These are phyloP conservation scores for Callipepla squamata DNA, from an alignment of 2,113 vertebrate genomes.

Conservation along the genomic window DNA sequence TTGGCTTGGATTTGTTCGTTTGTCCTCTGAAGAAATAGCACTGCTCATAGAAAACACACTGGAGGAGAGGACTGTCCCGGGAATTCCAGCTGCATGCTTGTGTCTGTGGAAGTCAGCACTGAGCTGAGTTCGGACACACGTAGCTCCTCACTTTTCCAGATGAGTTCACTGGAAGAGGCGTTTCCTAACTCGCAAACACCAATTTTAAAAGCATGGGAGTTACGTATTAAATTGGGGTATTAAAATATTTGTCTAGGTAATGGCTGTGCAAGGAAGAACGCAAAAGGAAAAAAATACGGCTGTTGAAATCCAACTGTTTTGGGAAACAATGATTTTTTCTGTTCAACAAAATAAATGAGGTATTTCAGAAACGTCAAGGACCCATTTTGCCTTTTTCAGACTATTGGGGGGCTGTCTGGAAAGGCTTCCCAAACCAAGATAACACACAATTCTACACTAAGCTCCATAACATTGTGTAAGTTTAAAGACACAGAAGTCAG, in stretches of 20 bases:
- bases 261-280: constrained; percentile 1
- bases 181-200: neutral
- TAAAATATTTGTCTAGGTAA: constrained; percentile 38
- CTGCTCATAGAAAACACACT: neutral
- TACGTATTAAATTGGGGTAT: neutral
- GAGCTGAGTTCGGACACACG: neutral
- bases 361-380: neutral
- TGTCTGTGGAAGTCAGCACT: neutral
- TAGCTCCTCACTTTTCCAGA: neutral
- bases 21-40: neutral
- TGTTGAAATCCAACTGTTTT: neutral
- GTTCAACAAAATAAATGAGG: neutral
- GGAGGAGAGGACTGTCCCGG: constrained; percentile 4
- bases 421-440: neutral
- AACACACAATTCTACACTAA: neutral
- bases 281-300: neutral
- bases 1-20: neutral
- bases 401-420: neutral
- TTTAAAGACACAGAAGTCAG: neutral
- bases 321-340: neutral
- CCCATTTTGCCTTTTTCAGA: neutral
- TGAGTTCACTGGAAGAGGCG: constrained; percentile 14
- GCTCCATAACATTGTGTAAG: neutral
- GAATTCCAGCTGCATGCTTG: constrained; percentile 40
- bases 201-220: constrained; percentile 5